These are phyloP conservation scores for Acanthis flammea DNA, from an alignment of 2,797 vertebrate genomes.

Conservation along the genomic window DNA sequence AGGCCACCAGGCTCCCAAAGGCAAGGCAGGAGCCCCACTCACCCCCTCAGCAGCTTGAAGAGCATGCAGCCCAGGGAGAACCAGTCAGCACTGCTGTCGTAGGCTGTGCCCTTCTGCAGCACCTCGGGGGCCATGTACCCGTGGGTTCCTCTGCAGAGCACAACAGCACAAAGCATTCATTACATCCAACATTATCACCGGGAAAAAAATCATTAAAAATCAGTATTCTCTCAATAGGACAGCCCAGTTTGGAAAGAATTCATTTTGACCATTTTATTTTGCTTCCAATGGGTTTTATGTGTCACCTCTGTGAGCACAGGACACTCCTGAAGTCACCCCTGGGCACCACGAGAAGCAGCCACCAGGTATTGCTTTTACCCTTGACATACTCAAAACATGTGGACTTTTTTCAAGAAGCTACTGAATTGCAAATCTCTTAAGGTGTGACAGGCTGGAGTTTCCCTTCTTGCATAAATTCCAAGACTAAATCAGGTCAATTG, in stretches of 20 bases:
- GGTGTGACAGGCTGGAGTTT: not conserved
- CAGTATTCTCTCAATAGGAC: not conserved
- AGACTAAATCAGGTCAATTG: not conserved
- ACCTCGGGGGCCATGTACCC: conserved; percentile 99
- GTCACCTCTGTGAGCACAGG: not conserved
- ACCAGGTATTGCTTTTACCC: not conserved
- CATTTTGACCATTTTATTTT: not conserved
- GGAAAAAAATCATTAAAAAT: not conserved
- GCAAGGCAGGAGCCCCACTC: conserved; percentile 52
- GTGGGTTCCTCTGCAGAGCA: conserved; percentile 86
- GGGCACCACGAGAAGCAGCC: not conserved
- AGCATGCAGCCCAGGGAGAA: conserved; percentile 98
- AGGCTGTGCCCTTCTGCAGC: conserved; percentile 94
- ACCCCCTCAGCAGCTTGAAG: conserved; percentile 97
- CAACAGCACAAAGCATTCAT: not conserved
- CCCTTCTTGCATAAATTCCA: not conserved
- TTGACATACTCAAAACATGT: accelerated
- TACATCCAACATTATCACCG: accelerated
- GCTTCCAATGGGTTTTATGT: accelerated
- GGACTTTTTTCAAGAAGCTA: not conserved
- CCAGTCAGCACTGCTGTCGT: conserved; percentile 98
- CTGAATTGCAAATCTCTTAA: not conserved
- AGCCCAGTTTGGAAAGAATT: not conserved
- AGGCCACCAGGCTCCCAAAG: not conserved
- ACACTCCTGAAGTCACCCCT: not conserved